Evolutionary conservation across 2,888 invertebrate genomes (phyloP).

Genomic region (Magallana nippona): DNA sequence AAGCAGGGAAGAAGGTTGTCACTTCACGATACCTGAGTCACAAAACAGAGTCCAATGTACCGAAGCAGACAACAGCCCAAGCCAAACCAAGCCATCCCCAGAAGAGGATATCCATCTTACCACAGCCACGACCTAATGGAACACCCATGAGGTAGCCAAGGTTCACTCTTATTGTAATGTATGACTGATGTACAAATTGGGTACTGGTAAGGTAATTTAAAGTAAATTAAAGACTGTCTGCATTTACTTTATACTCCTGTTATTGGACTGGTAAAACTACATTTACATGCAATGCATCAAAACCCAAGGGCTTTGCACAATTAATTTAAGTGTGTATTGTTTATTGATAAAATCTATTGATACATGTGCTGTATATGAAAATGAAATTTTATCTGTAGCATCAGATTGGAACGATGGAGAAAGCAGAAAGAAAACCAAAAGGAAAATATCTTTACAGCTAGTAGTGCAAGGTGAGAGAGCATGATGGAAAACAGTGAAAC

Average conservation of each 20-base stretch:
- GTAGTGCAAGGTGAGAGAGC: conserved; percentile 5
- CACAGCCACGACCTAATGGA: neutral
- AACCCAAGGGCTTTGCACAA: no score
- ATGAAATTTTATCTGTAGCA: neutral
- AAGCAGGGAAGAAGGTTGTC: conserved; percentile 19
- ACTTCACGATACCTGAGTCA: neutral
- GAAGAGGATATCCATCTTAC: conserved; percentile 17
- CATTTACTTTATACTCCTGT: neutral
- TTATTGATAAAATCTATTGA: no score
- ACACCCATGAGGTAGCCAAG: conserved; percentile 2
- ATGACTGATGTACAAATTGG: no score
- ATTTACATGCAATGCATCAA: no score
- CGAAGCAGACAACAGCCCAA: neutral
- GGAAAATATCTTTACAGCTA: neutral
- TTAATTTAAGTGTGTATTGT: no score
- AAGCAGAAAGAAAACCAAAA: neutral
- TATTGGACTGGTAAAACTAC: no score
- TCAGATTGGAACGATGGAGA: conserved; percentile 28
- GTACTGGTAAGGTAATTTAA: no score
- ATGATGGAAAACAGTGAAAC: no score
- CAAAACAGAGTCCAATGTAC: neutral
- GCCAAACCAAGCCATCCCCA: neutral
- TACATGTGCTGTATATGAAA: neutral
- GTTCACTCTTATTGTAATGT: no score
- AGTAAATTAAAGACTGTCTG: neutral